These are phyloP conservation scores for Hiodon tergisus DNA, from an alignment of 2,113 vertebrate genomes.

Conservation along the genomic window DNA sequence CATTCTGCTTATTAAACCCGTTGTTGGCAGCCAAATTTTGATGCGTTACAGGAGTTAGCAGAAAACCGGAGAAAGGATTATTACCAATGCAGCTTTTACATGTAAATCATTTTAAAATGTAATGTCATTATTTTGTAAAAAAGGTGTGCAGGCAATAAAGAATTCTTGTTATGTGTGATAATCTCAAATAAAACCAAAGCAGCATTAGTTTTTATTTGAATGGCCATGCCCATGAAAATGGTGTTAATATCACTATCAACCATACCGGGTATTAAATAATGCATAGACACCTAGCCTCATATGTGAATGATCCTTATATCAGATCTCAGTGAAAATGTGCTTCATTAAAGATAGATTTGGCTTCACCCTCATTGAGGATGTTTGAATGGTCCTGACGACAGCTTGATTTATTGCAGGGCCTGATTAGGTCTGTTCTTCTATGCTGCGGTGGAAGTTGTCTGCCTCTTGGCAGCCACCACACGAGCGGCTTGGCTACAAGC, in stretches of 20 bases:
- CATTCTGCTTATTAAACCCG: neutral
- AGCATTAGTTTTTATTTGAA: neutral
- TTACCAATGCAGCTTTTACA: too few species aligned
- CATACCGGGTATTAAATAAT: neutral
- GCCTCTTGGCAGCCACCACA: neutral
- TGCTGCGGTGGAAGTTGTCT: neutral
- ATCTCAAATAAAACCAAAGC: neutral
- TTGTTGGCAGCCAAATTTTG: neutral
- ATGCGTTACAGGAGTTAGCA: neutral
- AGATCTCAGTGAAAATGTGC: conserved; percentile 1
- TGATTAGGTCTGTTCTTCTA: conserved; percentile 24
- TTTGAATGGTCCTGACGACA: conserved; percentile 40
- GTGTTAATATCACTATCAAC: neutral
- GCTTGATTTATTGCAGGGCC: conserved; percentile 34
- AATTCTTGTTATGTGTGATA: too few species aligned
- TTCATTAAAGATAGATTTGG: conserved; percentile 32
- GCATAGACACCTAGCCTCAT: neutral
- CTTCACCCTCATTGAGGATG: conserved; percentile 29
- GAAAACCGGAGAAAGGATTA: too few species aligned
- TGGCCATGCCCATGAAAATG: neutral
- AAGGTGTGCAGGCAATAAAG: too few species aligned
- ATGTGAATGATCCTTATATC: conserved; percentile 17
- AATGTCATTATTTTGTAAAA: too few species aligned
- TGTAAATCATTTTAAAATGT: too few species aligned
- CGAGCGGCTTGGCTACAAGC: neutral